Base-by-base conservation (phyloP, 2,113 vertebrate genomes). In the Ophiodon elongatus region DNA sequence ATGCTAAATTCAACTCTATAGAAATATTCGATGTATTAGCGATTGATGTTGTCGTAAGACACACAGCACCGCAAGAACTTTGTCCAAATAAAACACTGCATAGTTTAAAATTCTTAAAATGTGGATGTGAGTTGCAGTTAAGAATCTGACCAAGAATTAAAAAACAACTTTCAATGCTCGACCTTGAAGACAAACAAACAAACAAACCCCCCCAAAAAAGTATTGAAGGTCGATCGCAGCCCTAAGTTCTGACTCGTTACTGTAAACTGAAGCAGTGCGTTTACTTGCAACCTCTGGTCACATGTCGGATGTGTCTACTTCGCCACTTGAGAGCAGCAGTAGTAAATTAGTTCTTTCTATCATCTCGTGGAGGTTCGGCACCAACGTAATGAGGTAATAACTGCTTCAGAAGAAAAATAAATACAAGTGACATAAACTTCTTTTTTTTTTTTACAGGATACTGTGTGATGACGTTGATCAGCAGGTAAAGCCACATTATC, bases 391-490 rank as follows among this genome's bases (percentile, higher is more conserved):
- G 41, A 15, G 4, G 17, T 23, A 39, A 33, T 17, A 63, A n/a
- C 3, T 19, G n/a, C 59, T 21, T 29, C 3, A 6, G 7, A 10
- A 54, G 11, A 27, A 8, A 39, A n/a, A 69, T n/a, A 37, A 75
- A 62, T 29, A 70, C 1, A 29, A 6, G 15, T n/a, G 13, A 41
- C 2, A 4, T 8, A 3, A 2, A 5, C 10, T n/a, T 37, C n/a
- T 10, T 31, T 63, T 69, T 35, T 47, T 19, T 17, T 50, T 52
- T 63, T 7, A 41, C 95, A 99, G 97, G 98, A 99, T 99, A 99
- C 97, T 99, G 98, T 56, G 98, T 99, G 92, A 99, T 60, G 57
- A 99, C 91, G 0, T 99, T 99, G 96, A 98, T 94, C 73, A 97
- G 81, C 78, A 99, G 96, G 94, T 98, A 99, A 86, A 99, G 84